Base-by-base conservation (phyloP, 2,888 invertebrate species). In the Blomia tropicalis region DNA sequence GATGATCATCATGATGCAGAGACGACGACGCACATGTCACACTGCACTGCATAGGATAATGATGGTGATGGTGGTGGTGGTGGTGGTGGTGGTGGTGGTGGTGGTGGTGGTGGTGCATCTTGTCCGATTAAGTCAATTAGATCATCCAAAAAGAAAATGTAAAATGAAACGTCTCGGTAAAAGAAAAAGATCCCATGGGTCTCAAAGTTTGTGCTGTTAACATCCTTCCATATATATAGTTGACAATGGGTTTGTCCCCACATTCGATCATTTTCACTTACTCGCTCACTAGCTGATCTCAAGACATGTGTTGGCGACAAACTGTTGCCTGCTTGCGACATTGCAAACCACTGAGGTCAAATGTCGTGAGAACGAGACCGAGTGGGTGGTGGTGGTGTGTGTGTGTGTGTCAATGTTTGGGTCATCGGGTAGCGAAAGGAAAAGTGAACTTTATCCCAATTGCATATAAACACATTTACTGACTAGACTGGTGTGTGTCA, bases 381-480 rank as follows among this genome's bases (percentile, higher is more conserved):
- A 47, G 51, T 47, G 51, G 51, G 51, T 47, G 51, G 51, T 47
- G 51, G 51, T n/a, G n/a, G n/a, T n/a, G n/a, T n/a, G n/a, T n/a
- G n/a, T n/a, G n/a, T n/a, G n/a, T n/a, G n/a, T n/a, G 51, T 47
- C 51, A 47, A 7, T 47, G 51, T 7, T n/a, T 47, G 51, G 51
- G 51, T 47, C 51, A 47, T n/a, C 22, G 22, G 14, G 51, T n/a
- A 47, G n/a, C 22, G 51, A 41, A 41, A 41, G 51, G 7, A 47
- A 47, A 7, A 47, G 51, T 47, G 51, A n/a, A n/a, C n/a, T n/a
- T n/a, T n/a, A n/a, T n/a, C n/a, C n/a, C n/a, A n/a, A n/a, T n/a
- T n/a, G n/a, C n/a, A n/a, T n/a, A n/a, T n/a, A n/a, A n/a, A n/a
- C n/a, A n/a, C n/a, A n/a, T n/a, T n/a, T n/a, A n/a, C n/a, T n/a